Base-by-base conservation (phyloP, 2,888 invertebrate genomes). In the Shargacucullia verbasci region DNA sequence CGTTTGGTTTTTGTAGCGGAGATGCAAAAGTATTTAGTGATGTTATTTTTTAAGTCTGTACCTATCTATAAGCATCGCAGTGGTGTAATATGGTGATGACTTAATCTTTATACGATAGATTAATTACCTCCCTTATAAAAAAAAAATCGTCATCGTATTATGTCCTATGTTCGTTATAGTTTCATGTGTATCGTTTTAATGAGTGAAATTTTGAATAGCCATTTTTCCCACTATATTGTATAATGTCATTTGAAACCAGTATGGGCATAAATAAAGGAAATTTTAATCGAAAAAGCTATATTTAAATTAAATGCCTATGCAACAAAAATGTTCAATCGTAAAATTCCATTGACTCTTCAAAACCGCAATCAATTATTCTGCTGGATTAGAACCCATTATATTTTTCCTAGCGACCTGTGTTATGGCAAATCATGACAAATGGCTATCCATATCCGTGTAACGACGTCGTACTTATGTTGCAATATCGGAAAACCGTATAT, bases 371-470 rank as follows among this genome's bases (percentile, higher is more conserved):
- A 68, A 73, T 73, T 73, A 74, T 43, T 46, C 39, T 45, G 44
- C 12, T 45, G 71, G 56, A 73, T 70, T 73, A 74, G 67, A 67
- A 71, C 44, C 63, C 52, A 73, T 73, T 73, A 63, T 61, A 67
- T 71, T 69, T 68, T 62, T 75, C 41, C 63, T 53, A 48, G 38
- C 56, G 56, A 61, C 64, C 61, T 54, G 52, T 56, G 68, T 63
- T 71, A 68, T 67, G 61, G 75, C 72, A 73, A 73, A 75, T 75
- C 75, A 71, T 73, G 73, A 73, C 55, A 71, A 75, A 73, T 75
- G 64, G 72, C 47, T 39, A 59, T 61, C 73, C 63, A 74, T 68
- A 74, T 57, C 52, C 63, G 41, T 40, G 48, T 61, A 59, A 63
- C 72, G 72, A 62, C 67, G 45, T 59, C 35, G 60, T 71, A 73